These are phyloP conservation scores for Promerops cafer DNA, from an alignment of 2,113 vertebrate species.

Conservation along the genomic window DNA sequence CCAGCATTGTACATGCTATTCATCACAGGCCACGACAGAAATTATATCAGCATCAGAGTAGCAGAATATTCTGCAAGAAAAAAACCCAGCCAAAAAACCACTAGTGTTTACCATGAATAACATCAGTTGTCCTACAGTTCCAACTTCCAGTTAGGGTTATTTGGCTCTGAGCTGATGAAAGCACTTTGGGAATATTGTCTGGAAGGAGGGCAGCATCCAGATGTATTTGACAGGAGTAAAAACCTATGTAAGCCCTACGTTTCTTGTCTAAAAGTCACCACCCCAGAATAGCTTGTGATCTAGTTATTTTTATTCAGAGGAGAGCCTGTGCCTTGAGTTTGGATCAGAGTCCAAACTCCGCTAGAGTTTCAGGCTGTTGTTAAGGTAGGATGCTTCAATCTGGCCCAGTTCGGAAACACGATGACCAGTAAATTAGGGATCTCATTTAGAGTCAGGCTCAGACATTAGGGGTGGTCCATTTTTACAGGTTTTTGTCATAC, in stretches of 20 bases:
- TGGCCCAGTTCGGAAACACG: not conserved
- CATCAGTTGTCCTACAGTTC: not conserved
- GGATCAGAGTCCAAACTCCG: conserved; percentile 13
- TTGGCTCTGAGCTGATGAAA: not conserved
- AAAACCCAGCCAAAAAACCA: not conserved
- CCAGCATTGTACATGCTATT: not conserved
- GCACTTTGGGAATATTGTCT: not conserved
- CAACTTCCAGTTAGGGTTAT: not conserved
- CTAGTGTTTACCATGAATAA: not conserved
- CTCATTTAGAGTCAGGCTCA: not conserved
- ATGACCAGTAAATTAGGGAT: not conserved
- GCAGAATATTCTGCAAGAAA: not conserved
- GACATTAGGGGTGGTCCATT: not conserved
- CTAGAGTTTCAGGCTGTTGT: not conserved
- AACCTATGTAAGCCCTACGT: not conserved
- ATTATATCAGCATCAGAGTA: not conserved
- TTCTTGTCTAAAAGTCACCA: conserved; percentile 44
- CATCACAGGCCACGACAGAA: not conserved
- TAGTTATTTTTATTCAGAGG: conserved; percentile 53
- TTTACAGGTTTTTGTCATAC: not conserved
- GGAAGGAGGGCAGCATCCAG: not conserved
- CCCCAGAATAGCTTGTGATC: conserved; percentile 46
- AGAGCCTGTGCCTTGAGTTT: conserved; percentile 27
- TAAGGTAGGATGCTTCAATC: conserved; percentile 44
- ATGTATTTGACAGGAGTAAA: not conserved